Percentiles rank a stretch among this genome's conserved stretches.
These are phyloP conservation scores for Danionella cerebrum DNA, from an alignment of 2,113 vertebrate genomes.

Conservation along the genomic window DNA sequence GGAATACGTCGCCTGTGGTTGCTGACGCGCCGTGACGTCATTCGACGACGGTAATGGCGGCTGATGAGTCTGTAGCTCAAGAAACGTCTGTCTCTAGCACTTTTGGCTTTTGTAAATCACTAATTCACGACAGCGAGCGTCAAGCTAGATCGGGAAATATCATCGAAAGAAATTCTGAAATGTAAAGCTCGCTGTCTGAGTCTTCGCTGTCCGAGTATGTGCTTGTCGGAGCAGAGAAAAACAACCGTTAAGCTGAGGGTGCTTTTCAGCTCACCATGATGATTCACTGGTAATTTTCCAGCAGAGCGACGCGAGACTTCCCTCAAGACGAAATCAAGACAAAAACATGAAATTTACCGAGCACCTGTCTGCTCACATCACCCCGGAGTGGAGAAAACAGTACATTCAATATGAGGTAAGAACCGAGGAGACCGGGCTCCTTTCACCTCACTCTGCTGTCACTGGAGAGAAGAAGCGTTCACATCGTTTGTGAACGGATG, in stretches of 20 bases:
- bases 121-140: neutral
- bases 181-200: neutral
- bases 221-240: neutral
- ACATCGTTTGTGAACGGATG: too few relatives aligned
- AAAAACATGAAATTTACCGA: conserved; percentile 92
- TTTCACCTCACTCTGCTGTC: neutral
- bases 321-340: neutral
- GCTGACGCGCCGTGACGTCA: conserved; percentile 24
- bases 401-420: conserved; percentile 97
- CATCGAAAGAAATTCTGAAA: neutral
- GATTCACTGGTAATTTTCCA: conserved; percentile 6
- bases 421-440: conserved; percentile 2
- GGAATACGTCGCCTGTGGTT: neutral
- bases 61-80: neutral
- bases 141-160: neutral
- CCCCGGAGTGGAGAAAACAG: conserved; percentile 96
- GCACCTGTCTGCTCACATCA: conserved; percentile 97
- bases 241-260: conserved; percentile 11
- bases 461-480: too few relatives aligned
- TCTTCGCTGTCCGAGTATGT: neutral
- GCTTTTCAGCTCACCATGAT: conserved; percentile 7
- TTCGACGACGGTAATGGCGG: conserved; percentile 19
- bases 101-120: neutral
- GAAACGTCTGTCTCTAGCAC: neutral
- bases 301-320: neutral